Evolutionary conservation across 2,113 vertebrate genomes (phyloP), one percentile per base, ranked within the genome.

Genomic region (Tringa solitaria): DNA sequence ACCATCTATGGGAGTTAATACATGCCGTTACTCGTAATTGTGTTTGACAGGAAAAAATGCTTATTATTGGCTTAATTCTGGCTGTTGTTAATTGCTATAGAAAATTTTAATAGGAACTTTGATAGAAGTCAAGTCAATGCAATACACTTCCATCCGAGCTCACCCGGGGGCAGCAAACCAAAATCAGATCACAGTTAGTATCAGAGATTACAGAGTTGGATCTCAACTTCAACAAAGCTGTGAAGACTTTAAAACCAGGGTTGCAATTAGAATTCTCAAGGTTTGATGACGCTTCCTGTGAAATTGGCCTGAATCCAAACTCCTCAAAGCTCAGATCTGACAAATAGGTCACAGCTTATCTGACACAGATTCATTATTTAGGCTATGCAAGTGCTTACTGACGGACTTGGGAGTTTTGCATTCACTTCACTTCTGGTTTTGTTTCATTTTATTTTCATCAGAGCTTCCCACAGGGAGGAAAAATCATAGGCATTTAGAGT

Each of bases 131-230:
- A 35, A 23, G 43, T 24, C 61, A 60, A 48, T 61, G 78, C 17
- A 72, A 87, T 27, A 69, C 70, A 53, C n/a, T 94, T 91, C 93
- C 84, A 91, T 33, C 60, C 57, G 60, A 84, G 69, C 80, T 94
- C 83, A 41, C 22, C 73, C 35, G 0, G 51, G 72, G 84, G 89
- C 92, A 96, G 91, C 77, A 95, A 43, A 80, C 23, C 81, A n/a
- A 87, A 86, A 53, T 91, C 64, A 73, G 77, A 92, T 84, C 37
- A 17, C n/a, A 23, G 59, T 56, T 26, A 15, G 8, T 4, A 69
- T 57, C 63, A 37, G 51, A 77, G 64, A 84, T 79, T 22, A 60
- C 28, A 60, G 60, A 67, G 48, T 12, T 59, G 54, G 24, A 77
- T n/a, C 78, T 21, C 16, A 85, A 80, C 57, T 77, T 48, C 60